Conservation (phyloP, 2,797 vertebrate genomes). For the Coregonus suidteri region DNA sequence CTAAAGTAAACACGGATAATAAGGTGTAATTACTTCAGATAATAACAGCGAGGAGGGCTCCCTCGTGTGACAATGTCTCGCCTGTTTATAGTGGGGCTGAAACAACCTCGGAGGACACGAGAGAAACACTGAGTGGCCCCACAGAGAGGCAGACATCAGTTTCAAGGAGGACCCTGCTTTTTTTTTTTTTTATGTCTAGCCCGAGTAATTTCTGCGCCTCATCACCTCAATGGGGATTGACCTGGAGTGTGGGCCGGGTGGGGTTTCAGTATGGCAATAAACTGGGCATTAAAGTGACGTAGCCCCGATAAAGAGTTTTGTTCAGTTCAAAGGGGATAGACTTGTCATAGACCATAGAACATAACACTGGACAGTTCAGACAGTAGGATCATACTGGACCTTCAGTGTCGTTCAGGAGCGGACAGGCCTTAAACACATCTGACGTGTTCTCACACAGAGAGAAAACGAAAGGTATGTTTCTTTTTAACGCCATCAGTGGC, state of each 20-base stretch:
- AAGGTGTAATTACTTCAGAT: slow-evolving; percentile 97
- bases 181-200: slow-evolving; percentile 54
- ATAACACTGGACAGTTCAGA: slow-evolving; percentile 49
- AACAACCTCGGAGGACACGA: slow-evolving; percentile 75
- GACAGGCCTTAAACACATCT: slow-evolving; percentile 57
- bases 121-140: slow-evolving; percentile 63
- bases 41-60: slow-evolving; percentile 80
- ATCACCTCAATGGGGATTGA: slow-evolving; percentile 68
- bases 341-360: slow-evolving; percentile 54
- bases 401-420: slow-evolving; percentile 68
- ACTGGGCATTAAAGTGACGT: background rate
- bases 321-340: slow-evolving; percentile 47
- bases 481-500: slow-evolving; percentile 62
- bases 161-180: slow-evolving; percentile 58
- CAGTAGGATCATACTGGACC: slow-evolving; percentile 54
- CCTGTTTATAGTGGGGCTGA: slow-evolving; percentile 86
- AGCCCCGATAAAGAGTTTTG: too few species aligned
- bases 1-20: slow-evolving; percentile 99
- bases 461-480: slow-evolving; percentile 73
- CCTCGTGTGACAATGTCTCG: slow-evolving; percentile 85
- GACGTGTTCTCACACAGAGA: slow-evolving; percentile 69
- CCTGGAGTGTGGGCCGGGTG: slow-evolving; percentile 30
- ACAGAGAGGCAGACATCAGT: slow-evolving; percentile 54
- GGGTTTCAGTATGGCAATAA: background rate
- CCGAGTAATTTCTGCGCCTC: slow-evolving; percentile 19